Evolutionary conservation across 2,113 vertebrate species (phyloP).

Genomic region (Egretta garzetta): DNA sequence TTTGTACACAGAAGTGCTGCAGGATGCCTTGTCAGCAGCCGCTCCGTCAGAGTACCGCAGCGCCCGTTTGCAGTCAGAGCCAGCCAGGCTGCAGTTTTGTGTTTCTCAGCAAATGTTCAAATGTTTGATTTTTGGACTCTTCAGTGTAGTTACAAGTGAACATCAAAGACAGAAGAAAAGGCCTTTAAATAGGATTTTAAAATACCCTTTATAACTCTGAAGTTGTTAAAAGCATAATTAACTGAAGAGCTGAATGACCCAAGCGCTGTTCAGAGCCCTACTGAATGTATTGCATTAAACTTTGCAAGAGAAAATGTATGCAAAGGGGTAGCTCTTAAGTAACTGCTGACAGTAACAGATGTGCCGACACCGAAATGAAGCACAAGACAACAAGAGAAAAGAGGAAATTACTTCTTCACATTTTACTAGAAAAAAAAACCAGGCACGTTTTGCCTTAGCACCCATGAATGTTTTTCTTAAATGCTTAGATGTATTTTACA

Average conservation of each 20-base stretch:
- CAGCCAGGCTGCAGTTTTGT: background rate
- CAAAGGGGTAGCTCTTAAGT: background rate
- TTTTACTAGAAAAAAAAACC: background rate
- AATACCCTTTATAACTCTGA: background rate
- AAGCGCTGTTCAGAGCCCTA: background rate
- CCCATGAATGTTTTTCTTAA: background rate
- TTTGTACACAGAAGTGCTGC: background rate
- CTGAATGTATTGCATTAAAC: background rate
- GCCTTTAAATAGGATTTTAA: background rate
- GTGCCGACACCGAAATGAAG: background rate
- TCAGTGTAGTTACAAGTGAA: background rate
- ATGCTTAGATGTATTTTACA: background rate
- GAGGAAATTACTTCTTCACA: background rate
- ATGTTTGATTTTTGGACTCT: background rate
- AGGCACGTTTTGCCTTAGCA: constrained; percentile 11
- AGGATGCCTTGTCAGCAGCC: background rate
- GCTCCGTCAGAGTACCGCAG: fast-evolving
- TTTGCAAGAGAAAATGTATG: background rate
- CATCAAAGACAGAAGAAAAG: background rate
- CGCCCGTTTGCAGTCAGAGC: background rate
- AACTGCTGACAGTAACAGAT: background rate
- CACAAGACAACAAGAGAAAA: background rate
- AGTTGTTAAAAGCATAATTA: background rate
- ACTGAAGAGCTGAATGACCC: background rate
- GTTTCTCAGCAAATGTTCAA: background rate